phyloP scores from a whole-genome alignment of 2,888 invertebrate genomes.

The Amblyteles armatorius region DNA sequence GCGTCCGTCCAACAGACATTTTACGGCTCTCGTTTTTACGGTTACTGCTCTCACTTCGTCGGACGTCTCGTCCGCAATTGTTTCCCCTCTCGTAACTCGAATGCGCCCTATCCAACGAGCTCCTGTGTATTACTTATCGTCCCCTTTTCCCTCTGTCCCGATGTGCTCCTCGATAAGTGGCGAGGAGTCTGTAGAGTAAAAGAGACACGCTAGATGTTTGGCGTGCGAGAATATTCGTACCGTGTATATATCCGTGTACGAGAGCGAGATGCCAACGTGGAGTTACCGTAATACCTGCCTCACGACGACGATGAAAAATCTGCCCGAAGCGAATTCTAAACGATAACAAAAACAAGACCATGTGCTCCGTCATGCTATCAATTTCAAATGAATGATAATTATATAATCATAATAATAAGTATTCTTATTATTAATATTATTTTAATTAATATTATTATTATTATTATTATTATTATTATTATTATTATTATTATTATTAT shows the following conservation, averaged over 20 bases:
- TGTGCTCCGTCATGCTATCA: neutral
- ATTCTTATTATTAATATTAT: too few relatives aligned
- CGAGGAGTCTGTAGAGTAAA: neutral
- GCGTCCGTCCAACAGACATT: slow-evolving; percentile 48
- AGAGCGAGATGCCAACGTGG: slow-evolving; percentile 1
- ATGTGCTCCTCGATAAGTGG: neutral
- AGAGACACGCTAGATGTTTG: slow-evolving; percentile 11
- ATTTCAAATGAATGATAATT: neutral
- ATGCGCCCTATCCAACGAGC: neutral
- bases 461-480: neutral
- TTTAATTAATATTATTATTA: neutral
- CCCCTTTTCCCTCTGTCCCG: slow-evolving; percentile 8
- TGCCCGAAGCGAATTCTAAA: slow-evolving; percentile 43
- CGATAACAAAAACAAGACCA: slow-evolving; percentile 10
- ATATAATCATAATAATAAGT: neutral
- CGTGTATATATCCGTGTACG: slow-evolving; percentile 12
- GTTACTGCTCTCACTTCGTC: slow-evolving; percentile 26
- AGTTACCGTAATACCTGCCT: neutral
- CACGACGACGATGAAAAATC: slow-evolving; percentile 28
- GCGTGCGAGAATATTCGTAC: slow-evolving; percentile 50
- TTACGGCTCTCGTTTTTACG: slow-evolving; percentile 62
- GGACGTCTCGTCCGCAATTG: slow-evolving; percentile 8
- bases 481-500: neutral
- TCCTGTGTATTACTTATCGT: slow-evolving; percentile 19
- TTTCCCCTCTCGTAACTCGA: slow-evolving; percentile 21